Base-by-base conservation (phyloP, 2,113 vertebrate genomes). In the Periophthalmus modestus region DNA sequence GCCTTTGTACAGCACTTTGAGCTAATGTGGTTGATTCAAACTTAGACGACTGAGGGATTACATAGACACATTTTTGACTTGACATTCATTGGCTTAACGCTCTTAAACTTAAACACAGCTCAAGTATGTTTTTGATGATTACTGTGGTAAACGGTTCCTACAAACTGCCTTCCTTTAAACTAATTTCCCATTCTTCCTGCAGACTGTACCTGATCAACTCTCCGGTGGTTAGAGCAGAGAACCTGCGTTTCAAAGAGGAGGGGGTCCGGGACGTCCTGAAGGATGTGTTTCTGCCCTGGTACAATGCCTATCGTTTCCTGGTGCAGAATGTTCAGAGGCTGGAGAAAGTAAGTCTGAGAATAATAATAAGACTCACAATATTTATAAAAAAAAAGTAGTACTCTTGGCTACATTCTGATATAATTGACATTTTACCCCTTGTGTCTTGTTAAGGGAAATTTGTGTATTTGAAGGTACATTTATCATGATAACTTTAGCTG, bases 201-300 rank as follows among this genome's bases (percentile, higher is more conserved):
- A 99, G 97, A 77, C 85, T 99, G 34, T 99, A 98, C 74, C 94
- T 99, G 76, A 99, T 99, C 85, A 99, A 99, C 91, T 99, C 98
- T 72, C 97, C 98, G 0, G 96, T 98, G 55, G 98, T 99, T 19
- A 94, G 96, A 87, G 97, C 98, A 62, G 98, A 99, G 82, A 99
- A 99, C 79, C 91, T 99, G 77, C 94, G 97, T 65, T 99, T 99
- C 86, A 99, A 98, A 85, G 97, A 99, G 83, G 98, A 99, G 0
- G 97, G 98, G 0, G 97, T 99, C 14, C 93, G 96, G 24, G 97
- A 99, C 1, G 90, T 99, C 69, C 87, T 99, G 72, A 99, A 99
- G 87, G 98, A 99, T 21, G 97, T 99, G n/a, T 96, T 99, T 84
- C 87, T 99, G 79, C 98, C 98, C 0, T 99, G 98, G 98, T 99